Evolutionary conservation across 2,113 vertebrate species (phyloP), one percentile per base, ranked within the genome.

Genomic region (Saimiri boliviensis): DNA sequence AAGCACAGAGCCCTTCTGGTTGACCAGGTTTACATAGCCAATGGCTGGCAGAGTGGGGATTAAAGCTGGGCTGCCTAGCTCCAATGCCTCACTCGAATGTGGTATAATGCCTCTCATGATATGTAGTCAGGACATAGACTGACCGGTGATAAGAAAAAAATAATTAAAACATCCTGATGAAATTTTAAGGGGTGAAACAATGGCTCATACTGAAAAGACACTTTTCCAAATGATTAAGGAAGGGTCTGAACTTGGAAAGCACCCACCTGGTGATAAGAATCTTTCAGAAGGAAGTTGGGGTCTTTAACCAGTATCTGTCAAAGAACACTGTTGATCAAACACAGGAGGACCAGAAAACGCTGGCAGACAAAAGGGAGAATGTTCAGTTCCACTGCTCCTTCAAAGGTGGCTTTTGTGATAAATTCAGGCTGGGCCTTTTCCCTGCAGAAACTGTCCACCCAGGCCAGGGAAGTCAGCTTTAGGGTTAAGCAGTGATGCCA

Each of bases 401-500:
- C 32, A 37, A 42, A 63, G 70, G 8, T 25, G 19, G 20, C 79
- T 83, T 89, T 89, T 20, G 52, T 63, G 54, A 81, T 45, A 68
- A 77, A 68, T 25, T 77, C 81, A 47, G 0, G n/a, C 77, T 21
- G 74, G 83, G n/a, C 25, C 27, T 83, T n/a, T 47, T 84, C 77
- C 73, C 16, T 47, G 52, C 12, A 37, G 89, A 63, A 19, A 54
- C 58, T 91, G 35, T 13, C 32, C 32, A 16, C 3, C 27, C 47
- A 35, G 40, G 42, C 47, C 85, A 25, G 45, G 12, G 35, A 35
- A 45, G 32, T 71, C 49, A 87, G 66, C 70, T 92, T 82, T 70
- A n/a, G 17, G 71, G 0, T 40, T 1, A 40, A 25, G 27, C 27
- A 4, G 66, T 4, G 2, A 6, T 0, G 0, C 11, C 49, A 0